These are phyloP conservation scores for Cyaniris semiargus DNA, from an alignment of 2,888 invertebrate genomes.

Conservation along the genomic window DNA sequence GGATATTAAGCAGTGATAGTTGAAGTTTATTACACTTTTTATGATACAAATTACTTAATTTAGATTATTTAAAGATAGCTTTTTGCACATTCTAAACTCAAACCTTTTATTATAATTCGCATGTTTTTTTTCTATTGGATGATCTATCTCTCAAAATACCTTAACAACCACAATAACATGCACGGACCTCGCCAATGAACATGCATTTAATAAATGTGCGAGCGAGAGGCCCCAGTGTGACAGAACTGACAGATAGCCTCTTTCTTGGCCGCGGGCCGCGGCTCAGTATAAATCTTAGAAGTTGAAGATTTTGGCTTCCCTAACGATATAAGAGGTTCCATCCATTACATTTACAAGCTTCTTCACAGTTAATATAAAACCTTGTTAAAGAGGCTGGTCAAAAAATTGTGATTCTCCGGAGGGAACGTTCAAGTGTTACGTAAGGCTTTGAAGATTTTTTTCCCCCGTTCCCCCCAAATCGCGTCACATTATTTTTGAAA, in stretches of 20 bases:
- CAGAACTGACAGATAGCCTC: not conserved
- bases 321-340: constrained; percentile 13
- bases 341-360: constrained; percentile 20
- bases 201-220: not conserved
- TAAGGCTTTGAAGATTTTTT: not conserved
- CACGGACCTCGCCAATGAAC: not conserved
- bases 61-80: no score
- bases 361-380: constrained; percentile 10
- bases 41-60: no score
- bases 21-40: no score
- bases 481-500: no score
- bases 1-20: no score
- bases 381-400: not conserved
- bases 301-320: constrained; percentile 26
- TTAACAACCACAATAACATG: not conserved
- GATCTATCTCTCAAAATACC: not conserved
- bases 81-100: not conserved
- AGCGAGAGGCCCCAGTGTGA: constrained; percentile 2
- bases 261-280: constrained; percentile 21
- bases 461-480: not conserved
- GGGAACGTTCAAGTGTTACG: not conserved
- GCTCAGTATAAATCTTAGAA: not conserved
- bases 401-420: not conserved
- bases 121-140: no score
- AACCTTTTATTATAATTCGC: no score